Evolutionary conservation across 2,888 invertebrate genomes (phyloP), one percentile per base, ranked within the genome.

Genomic region (Drosophila emarginata): DNA sequence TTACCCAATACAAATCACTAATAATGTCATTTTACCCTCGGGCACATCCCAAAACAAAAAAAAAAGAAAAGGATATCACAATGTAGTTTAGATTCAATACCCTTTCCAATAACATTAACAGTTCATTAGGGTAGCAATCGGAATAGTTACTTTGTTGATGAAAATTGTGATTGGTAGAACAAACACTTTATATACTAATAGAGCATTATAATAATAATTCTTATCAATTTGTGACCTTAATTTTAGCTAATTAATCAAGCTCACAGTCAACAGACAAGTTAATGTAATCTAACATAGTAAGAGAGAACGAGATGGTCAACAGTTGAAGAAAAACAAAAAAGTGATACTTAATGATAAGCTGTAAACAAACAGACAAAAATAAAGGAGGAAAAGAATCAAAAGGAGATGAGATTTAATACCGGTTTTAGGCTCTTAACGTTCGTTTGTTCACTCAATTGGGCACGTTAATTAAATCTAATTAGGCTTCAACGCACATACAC

Each of bases 391-490:
- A 45, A 45, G 7, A 45, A 37, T 2, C 2, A 45, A 50, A 59
- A 64, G 40, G 61, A 57, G 72, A 65, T 32, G 32, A 60, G 64
- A 68, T 76, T 76, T 64, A 71, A 68, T 81, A 83, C 74, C 76
- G 74, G 83, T 76, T 81, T 74, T 51, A 45, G 45, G 79, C 69
- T 72, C 65, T 66, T 32, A 66, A 45, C 12, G 37, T 39, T 40
- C 36, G 52, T 56, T 45, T 59, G 40, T 37, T 51, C 51, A 32
- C 32, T 53, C 67, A 67, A 73, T 73, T 64, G 73, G 39, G 73
- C 32, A 70, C 52, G 64, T 67, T 74, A 86, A 82, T 82, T 82
- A 82, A 77, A 68, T 60, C 69, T 83, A 86, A 82, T 82, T 82
- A 85, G 77, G 54, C 54, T 54, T 67, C 40, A 54, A 64, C 69